Percentiles rank a stretch among this genome's conserved stretches.
Conservation (phyloP, 2,113 vertebrate species). For the Aplodontia rufa region DNA sequence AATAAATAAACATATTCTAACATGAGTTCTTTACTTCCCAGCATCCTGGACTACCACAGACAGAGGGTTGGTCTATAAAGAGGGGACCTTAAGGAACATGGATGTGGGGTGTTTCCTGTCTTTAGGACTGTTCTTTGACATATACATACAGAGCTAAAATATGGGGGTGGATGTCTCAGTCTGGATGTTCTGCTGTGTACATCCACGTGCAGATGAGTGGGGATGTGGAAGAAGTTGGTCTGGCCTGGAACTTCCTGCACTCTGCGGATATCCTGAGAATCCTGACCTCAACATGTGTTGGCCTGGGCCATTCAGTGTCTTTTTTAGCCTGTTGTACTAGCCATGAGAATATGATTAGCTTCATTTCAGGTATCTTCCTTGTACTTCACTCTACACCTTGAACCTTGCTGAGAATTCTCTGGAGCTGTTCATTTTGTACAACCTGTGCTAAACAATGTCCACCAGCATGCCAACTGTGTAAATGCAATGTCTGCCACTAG, state of each 20-base stretch:
- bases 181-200: neutral
- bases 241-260: neutral
- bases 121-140: neutral
- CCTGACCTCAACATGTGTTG: neutral
- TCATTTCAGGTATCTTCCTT: neutral
- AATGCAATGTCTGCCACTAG: neutral
- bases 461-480: neutral
- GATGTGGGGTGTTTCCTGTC: neutral
- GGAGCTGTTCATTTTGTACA: neutral
- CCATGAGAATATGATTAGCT: neutral
- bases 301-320: neutral
- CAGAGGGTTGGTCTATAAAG: neutral
- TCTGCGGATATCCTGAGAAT: neutral
- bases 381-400: neutral
- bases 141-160: neutral
- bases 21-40: neutral
- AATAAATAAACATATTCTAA: slow-evolving; percentile 63
- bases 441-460: neutral
- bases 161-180: neutral
- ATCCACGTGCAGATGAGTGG: neutral
- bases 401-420: neutral
- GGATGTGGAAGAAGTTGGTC: neutral
- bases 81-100: neutral
- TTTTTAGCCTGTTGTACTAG: neutral
- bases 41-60: neutral